Percentiles rank a stretch among this genome's conserved stretches.
These are phyloP conservation scores for Leptatherina wallacei DNA, from an alignment of 2,797 vertebrate species.

Conservation along the genomic window DNA sequence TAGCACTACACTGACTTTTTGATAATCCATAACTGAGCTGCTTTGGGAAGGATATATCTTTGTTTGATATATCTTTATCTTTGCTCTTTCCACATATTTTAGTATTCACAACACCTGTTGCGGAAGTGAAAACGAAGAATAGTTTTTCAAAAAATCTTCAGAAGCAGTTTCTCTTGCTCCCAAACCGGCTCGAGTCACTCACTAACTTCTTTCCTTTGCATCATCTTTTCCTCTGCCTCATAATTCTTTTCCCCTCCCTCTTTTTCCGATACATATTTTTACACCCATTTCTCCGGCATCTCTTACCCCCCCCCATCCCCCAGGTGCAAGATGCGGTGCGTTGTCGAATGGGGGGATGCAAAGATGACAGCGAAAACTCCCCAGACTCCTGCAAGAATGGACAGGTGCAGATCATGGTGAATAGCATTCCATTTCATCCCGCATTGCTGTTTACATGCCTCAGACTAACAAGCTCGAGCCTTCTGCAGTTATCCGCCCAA, in stretches of 20 bases:
- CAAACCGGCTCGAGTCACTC: slow-evolving; percentile 30
- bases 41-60: slow-evolving; percentile 11
- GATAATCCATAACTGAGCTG: slow-evolving; percentile 38
- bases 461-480: slow-evolving; percentile 16
- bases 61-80: slow-evolving; percentile 17
- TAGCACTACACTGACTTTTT: slow-evolving; percentile 34
- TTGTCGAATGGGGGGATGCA: slow-evolving; percentile 95
- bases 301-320: not conserved
- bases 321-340: slow-evolving; percentile 98
- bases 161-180: slow-evolving; percentile 26
- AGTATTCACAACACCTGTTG: slow-evolving; percentile 35
- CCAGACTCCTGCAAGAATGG: slow-evolving; percentile 99
- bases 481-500: slow-evolving; percentile 9
- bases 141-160: slow-evolving; percentile 13
- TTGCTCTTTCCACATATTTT: slow-evolving; percentile 26
- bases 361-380: slow-evolving; percentile 97
- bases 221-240: slow-evolving; percentile 36
- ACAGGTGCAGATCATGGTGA: slow-evolving; percentile 99
- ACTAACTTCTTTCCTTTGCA: slow-evolving; percentile 57
- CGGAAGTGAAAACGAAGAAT: slow-evolving; percentile 9
- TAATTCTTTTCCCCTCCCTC: not conserved
- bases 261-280: slow-evolving; percentile 18
- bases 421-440: slow-evolving; percentile 87
- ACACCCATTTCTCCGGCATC: not conserved
- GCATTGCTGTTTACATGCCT: slow-evolving; percentile 42